A percentile compares a stretch with the other conserved stretches of the same genome.
phyloP scores from a whole-genome alignment of 2,888 invertebrate genomes.

The Diachrysia chrysitis region DNA sequence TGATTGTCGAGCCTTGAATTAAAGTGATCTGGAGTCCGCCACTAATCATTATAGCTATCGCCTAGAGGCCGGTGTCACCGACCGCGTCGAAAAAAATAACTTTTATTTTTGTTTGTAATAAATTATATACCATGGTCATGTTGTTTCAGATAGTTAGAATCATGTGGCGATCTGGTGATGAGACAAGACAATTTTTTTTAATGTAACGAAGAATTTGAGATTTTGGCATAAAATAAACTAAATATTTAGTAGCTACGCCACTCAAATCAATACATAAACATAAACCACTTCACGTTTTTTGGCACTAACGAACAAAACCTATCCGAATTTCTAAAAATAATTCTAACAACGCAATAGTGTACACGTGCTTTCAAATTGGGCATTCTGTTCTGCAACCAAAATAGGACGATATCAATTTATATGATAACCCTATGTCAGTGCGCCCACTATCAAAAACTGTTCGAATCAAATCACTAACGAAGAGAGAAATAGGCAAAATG shows the following conservation, averaged over 20 bases:
- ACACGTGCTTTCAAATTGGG: background rate
- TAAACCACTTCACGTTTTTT: background rate
- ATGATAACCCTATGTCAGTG: constrained; percentile 7
- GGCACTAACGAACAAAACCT: background rate
- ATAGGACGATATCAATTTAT: constrained; percentile 10
- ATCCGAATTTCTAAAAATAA: background rate
- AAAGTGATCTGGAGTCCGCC: constrained; percentile 40
- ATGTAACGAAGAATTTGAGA: too few species aligned
- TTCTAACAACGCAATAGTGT: background rate
- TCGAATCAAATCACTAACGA: constrained; percentile 51
- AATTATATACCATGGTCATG: background rate
- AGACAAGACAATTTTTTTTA: background rate
- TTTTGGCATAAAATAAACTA: too few species aligned
- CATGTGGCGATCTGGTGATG: background rate
- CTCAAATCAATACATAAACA: background rate
- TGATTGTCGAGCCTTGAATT: constrained; percentile 56
- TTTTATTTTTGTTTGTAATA: background rate
- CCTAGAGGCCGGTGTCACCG: constrained; percentile 16
- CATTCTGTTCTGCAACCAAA: background rate
- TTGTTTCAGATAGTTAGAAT: background rate
- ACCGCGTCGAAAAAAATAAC: constrained; percentile 12
- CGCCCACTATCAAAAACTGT: constrained; percentile 23
- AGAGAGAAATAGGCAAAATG: constrained; percentile 49
- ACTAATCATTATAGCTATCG: constrained; percentile 45
- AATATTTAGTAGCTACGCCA: background rate